Conservation (phyloP, 2,797 vertebrate species). For the Acestrorhynchus altus region DNA sequence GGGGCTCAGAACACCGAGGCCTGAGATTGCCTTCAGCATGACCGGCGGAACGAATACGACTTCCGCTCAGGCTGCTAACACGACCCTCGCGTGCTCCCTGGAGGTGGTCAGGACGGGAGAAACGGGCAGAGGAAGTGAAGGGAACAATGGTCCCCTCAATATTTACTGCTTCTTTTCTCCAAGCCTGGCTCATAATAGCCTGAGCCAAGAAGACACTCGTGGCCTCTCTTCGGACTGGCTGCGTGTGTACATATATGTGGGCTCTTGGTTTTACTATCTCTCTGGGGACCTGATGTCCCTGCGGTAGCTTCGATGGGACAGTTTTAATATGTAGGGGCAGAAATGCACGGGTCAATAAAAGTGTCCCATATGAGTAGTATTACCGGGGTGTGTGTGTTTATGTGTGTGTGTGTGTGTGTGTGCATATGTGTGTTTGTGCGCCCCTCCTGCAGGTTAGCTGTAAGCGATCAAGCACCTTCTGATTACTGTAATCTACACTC, state of each 20-base stretch:
- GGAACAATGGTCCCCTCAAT: constrained; percentile 74
- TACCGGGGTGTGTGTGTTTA: constrained; percentile 31
- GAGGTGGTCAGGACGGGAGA: constrained; percentile 78
- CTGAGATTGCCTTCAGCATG: constrained; percentile 77
- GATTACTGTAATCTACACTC: constrained; percentile 60
- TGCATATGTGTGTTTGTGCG: constrained; percentile 22
- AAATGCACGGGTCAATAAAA: neutral
- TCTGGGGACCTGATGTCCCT: neutral
- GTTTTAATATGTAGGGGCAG: neutral
- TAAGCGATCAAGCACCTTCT: constrained; percentile 52
- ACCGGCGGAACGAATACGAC: constrained; percentile 78
- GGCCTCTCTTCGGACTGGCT: constrained; percentile 47
- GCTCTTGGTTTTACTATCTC: neutral
- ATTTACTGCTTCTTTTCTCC: constrained; percentile 60
- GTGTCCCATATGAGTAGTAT: neutral
- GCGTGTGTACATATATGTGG: constrained; percentile 44
- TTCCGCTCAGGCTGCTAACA: constrained; percentile 83
- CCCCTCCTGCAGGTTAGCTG: constrained; percentile 36
- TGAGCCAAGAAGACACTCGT: constrained; percentile 54
- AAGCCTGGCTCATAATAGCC: constrained; percentile 52
- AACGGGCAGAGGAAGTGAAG: constrained; percentile 78
- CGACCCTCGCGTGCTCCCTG: constrained; percentile 78
- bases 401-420: constrained; percentile 27
- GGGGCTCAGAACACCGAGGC: constrained; percentile 76
- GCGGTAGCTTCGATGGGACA: neutral